Evolutionary conservation across 2,113 vertebrate genomes (phyloP), one percentile per base, ranked within the genome.

Genomic region (Mionectes macconnelli): DNA sequence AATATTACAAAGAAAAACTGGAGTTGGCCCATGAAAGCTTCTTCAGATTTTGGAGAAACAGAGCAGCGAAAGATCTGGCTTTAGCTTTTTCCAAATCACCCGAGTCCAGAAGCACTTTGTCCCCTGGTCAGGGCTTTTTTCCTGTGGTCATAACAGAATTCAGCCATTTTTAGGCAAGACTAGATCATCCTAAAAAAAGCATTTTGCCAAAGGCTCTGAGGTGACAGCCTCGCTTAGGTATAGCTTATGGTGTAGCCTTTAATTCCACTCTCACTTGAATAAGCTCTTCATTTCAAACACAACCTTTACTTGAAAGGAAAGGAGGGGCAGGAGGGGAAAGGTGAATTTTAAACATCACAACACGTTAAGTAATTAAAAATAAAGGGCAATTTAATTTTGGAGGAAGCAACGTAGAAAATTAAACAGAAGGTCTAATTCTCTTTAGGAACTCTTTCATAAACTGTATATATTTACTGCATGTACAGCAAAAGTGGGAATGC

Each of bases 331-430:
- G 59, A 79, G 39, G 33, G n/a, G n/a, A 88, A 84, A 79, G 75
- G 69, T 78, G 68, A 69, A 90, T 79, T 93, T 95, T 59, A 92
- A 64, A 89, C 74, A 82, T 50, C 55, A 57, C 56, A 81, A 84
- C 30, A 90, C 0, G 0, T 57, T 60, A 92, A 66, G 60, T 56
- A 64, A 78, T 69, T 73, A 88, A 82, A 94, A 96, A 84, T 28
- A 91, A 93, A 87, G 78, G 63, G 39, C 25, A 52, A 83, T 91
- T 76, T 92, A 20, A 86, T 87, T 83, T 81, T 55, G 90, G 63
- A 72, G 64, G 66, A 78, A 90, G 52, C 33, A 92, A 60, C 82
- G n/a, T 33, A 89, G 63, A 94, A 94, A 95, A 94, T 91, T 49
- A 91, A 95, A 84, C 2, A 19, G 44, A 74, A 92, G 20, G 50